These are phyloP conservation scores for Zeuzera pyrina DNA, from an alignment of 2,888 invertebrate genomes.

Conservation along the genomic window DNA sequence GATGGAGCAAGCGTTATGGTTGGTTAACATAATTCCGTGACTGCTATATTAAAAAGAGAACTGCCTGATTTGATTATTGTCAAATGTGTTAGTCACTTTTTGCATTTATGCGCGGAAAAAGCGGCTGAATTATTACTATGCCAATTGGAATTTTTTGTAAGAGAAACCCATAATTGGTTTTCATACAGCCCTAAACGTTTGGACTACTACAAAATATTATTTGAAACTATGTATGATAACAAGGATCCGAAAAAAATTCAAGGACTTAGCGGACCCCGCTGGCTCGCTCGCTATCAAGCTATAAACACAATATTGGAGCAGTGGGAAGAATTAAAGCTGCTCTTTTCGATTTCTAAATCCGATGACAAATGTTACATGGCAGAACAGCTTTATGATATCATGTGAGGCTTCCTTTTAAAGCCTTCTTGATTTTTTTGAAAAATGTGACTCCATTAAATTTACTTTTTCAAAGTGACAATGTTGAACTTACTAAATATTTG, in stretches of 20 bases:
- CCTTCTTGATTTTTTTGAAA: constrained; percentile 19
- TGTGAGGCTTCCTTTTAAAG: constrained; percentile 15
- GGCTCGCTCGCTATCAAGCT: constrained; percentile 17
- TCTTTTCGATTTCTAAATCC: constrained; percentile 18
- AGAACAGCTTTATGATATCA: constrained; percentile 18
- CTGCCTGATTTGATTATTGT: constrained; percentile 11
- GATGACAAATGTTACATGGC: constrained; percentile 21
- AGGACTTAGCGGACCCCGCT: constrained; percentile 20
- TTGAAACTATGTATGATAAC: constrained; percentile 16
- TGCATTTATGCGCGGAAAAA: constrained; percentile 14
- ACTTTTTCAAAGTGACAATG: constrained; percentile 21
- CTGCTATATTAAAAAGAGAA: constrained; percentile 14
- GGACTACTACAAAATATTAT: constrained; percentile 17
- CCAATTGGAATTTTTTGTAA: constrained; percentile 17
- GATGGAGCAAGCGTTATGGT: constrained; percentile 22
- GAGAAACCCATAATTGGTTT: constrained; percentile 22
- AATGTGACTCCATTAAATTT: constrained; percentile 14
- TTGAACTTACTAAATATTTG: constrained; percentile 16
- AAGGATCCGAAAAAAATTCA: constrained; percentile 15
- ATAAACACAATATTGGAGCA: constrained; percentile 21
- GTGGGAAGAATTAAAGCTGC: constrained; percentile 24
- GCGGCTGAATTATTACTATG: constrained; percentile 12
- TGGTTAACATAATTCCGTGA: constrained; percentile 13
- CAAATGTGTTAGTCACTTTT: constrained; percentile 10
- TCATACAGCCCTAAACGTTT: constrained; percentile 19